Evolutionary conservation across 2,888 invertebrate species (phyloP), one percentile per base, ranked within the genome.

Genomic region (Ecdyonurus torrentis): DNA sequence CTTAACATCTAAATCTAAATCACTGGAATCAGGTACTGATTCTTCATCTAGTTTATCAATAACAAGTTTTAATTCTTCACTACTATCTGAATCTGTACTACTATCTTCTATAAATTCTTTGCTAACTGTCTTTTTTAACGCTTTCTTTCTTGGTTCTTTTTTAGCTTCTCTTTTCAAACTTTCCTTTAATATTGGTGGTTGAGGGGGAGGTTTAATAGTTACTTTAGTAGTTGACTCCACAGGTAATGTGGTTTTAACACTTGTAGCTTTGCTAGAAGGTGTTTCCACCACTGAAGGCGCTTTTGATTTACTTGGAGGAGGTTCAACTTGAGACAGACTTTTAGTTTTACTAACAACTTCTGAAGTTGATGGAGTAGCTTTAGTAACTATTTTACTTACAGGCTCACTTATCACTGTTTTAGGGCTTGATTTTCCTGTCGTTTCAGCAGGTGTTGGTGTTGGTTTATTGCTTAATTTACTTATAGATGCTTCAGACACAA

Each of bases 11-110:
- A 15, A 23, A n/a, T 64, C 64, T 52, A 59, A 25, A 59, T 63
- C 61, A 58, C 63, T 63, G 3, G 61, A 55, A 19, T 61, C 60
- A 24, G 24, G 63, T 20, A 61, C 52, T 5, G 61, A 63, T 3
- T 63, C 63, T 18, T 63, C 63, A 5, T 63, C 63, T 18, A 50
- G 18, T 15, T 58, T 61, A 55, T 63, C 83, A 60, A 84, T 85
- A 1, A 84, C 78, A 23, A 84, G 71, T 7, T 81, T 75, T 64
- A 81, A 78, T 67, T 83, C 84, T 0, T 84, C 84, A 60, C 82
- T 83, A 68, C 81, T 82, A 25, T 67, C 67, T 2, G 65, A 64
- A 64, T 83, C 83, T 1, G 80, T 77, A 5, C 67, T 61, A 71
- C 70, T 18, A 37, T 66, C 66, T 53, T 67, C 66, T 20, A 63